Evolutionary conservation across 2,797 vertebrate genomes (phyloP), one percentile per base, ranked within the genome.

Genomic region (Hozukius guyotensis): DNA sequence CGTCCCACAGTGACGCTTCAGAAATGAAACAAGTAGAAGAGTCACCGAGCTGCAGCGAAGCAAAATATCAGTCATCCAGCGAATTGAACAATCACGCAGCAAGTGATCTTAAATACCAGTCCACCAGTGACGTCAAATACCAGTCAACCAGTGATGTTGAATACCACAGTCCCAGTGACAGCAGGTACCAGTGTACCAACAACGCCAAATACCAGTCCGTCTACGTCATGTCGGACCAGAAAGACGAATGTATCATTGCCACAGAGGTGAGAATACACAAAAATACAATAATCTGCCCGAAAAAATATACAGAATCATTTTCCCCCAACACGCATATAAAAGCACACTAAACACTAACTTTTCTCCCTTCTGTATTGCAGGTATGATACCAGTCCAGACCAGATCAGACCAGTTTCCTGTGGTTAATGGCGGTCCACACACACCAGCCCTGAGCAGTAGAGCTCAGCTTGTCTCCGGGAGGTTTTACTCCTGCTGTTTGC

Each of bases 171-270:
- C 94, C 72, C 96, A 96, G 90, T 95, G 93, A 93, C 85, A 92
- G 81, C 75, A 63, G 77, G 82, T 91, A 93, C 89, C 90, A 88
- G 34, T 81, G 90, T 87, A 42, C 84, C 73, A 64, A 80, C 1
- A 90, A 98, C 95, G 98, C 97, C 85, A 99, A 98, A 95, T 99
- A 99, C 96, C 98, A 99, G 96, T 99, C 98, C 16, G 97, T 99
- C 89, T 99, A 97, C 74, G 98, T 99, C 92, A 97, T 99, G 93
- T 99, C 98, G 55, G 97, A 99, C 92, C 97, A 98, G 90, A 98
- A 99, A 92, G 98, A 99, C 0, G 99, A 99, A 93, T 99, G 99
- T 88, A 97, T 99, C 92, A 98, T 99, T 74, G 99, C 99, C 85
- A 99, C 99, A 89, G 99, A 99, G 98, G 99, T 93, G 95, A 98